Evolutionary conservation across 2,113 vertebrate genomes (phyloP).

Genomic region (Etia nguti): DNA sequence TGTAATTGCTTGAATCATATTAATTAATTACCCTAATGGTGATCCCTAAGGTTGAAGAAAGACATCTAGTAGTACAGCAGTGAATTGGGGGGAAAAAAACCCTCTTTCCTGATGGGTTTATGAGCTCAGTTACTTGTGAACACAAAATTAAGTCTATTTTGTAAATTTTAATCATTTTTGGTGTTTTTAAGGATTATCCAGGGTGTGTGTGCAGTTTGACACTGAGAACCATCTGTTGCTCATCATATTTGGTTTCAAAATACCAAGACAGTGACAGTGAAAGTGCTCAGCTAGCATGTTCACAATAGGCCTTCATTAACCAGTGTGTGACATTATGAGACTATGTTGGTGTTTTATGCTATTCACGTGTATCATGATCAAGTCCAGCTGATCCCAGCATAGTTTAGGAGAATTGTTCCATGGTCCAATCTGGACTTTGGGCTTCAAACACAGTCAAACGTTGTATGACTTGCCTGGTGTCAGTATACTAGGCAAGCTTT

Average conservation of each 20-base stretch:
- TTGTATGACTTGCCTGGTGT: neutral
- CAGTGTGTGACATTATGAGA: neutral
- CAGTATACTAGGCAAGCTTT: neutral
- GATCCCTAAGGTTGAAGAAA: neutral
- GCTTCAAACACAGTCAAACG: neutral
- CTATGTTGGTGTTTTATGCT: neutral
- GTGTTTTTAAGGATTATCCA: neutral
- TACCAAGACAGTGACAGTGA: neutral
- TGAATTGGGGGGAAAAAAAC: fast-evolving
- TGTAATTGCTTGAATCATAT: neutral
- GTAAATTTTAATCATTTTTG: neutral
- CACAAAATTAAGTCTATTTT: neutral
- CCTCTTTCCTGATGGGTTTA: neutral
- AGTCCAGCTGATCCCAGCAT: neutral
- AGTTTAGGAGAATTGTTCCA: neutral
- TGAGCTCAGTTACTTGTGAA: neutral
- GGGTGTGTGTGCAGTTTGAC: neutral
- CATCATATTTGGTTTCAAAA: neutral
- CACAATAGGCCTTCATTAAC: neutral
- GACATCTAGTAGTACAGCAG: neutral
- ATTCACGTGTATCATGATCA: neutral
- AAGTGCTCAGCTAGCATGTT: neutral
- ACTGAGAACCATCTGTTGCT: neutral
- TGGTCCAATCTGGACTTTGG: neutral
- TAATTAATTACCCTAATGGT: neutral